Percentiles rank a stretch among this genome's conserved stretches.
Evolutionary conservation across 2,888 invertebrate genomes (phyloP).

Genomic region (Hyppa rectilinea): DNA sequence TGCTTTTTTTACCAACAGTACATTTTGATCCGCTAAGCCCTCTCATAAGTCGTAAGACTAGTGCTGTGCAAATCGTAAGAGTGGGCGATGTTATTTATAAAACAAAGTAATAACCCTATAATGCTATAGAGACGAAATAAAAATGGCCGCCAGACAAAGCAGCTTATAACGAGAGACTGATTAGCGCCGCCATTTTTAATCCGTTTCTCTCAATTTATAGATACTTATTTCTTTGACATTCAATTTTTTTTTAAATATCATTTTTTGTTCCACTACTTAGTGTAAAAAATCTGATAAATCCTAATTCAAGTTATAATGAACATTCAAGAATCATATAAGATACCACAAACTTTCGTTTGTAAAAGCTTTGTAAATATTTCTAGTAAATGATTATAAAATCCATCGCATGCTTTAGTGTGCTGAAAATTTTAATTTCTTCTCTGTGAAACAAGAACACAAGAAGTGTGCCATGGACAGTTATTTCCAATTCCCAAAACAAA

Average conservation of each 20-base stretch:
- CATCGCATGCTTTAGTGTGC: background rate
- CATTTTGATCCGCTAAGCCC: too few species aligned
- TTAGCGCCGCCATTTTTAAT: background rate
- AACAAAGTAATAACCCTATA: too few species aligned
- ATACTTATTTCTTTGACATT: background rate
- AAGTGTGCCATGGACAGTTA: background rate
- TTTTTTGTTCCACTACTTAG: background rate
- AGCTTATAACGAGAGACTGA: background rate
- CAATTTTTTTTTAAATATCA: background rate
- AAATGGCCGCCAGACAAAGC: background rate
- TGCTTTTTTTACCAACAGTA: slow-evolving; percentile 57
- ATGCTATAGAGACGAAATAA: too few species aligned
- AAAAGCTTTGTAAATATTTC: background rate
- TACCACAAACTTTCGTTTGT: background rate
- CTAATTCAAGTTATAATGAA: background rate
- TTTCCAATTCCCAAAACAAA: background rate
- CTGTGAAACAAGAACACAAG: too few species aligned
- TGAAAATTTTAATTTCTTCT: background rate
- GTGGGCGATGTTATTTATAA: too few species aligned
- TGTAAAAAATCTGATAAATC: background rate
- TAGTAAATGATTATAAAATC: background rate
- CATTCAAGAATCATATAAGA: background rate
- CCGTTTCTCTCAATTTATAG: too few species aligned
- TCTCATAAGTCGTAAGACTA: too few species aligned
- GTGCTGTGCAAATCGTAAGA: too few species aligned